A percentile compares a stretch with the other conserved stretches of the same genome.
phyloP scores from a whole-genome alignment of 1,140 invertebrate species.

The Hyles euphorbiae region DNA sequence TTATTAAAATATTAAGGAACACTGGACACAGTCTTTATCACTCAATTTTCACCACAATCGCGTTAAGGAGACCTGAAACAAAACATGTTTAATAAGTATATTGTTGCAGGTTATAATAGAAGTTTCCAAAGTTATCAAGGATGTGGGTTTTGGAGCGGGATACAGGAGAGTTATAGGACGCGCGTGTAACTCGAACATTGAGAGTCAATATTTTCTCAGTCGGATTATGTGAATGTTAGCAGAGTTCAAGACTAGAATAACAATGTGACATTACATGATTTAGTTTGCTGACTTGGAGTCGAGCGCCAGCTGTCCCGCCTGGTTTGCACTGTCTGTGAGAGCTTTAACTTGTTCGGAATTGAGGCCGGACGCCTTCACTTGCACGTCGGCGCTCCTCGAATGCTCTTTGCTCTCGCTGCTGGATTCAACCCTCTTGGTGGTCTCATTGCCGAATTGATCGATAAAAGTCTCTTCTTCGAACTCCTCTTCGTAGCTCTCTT shows the following conservation, averaged over 20 bases:
- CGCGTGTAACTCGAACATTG: constrained; percentile 31
- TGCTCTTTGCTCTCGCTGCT: constrained; percentile 70
- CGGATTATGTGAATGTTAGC: neutral
- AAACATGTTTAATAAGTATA: constrained; percentile 17
- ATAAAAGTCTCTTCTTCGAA: constrained; percentile 71
- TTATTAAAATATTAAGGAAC: constrained; percentile 59
- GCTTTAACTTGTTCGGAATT: constrained; percentile 68
- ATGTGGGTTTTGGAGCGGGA: neutral
- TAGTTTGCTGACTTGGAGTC: constrained; percentile 65
- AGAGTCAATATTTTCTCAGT: constrained; percentile 1
- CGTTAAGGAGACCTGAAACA: constrained; percentile 65
- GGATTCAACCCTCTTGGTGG: constrained; percentile 64
- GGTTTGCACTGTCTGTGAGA: constrained; percentile 70
- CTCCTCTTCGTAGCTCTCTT: constrained; percentile 70
- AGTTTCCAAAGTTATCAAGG: neutral
- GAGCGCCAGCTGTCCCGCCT: constrained; percentile 65
- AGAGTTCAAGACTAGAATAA: neutral
- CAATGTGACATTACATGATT: constrained; percentile 44
- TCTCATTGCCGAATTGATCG: constrained; percentile 65
- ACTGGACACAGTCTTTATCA: constrained; percentile 73
- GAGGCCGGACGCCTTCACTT: constrained; percentile 68
- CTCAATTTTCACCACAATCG: constrained; percentile 56
- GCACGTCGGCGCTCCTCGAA: constrained; percentile 67
- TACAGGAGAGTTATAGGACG: neutral
- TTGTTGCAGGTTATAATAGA: neutral